Percentiles rank a stretch among this genome's conserved stretches.
Evolutionary conservation across 2,797 vertebrate species (phyloP).

Genomic region (Sebastes hubbsi): DNA sequence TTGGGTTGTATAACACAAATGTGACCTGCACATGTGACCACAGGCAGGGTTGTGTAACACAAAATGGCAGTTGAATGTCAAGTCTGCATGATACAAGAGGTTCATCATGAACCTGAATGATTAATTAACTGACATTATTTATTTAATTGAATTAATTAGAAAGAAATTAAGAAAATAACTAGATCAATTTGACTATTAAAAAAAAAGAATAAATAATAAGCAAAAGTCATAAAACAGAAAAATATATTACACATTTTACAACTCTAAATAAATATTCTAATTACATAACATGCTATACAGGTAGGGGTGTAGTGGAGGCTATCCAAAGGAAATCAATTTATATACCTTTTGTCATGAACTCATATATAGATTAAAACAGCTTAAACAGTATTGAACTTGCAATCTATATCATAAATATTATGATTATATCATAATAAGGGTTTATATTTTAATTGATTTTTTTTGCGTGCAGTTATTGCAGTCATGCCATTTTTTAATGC

Average conservation of each 20-base stretch:
- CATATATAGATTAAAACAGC: background rate
- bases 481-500: background rate
- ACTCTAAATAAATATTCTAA: background rate
- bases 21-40: background rate
- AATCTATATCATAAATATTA: no score
- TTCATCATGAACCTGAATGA: background rate
- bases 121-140: background rate
- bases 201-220: background rate
- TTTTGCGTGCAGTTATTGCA: background rate
- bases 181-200: background rate
- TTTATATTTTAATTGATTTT: background rate
- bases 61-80: slow-evolving; percentile 20
- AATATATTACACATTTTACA: background rate
- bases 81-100: background rate
- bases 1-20: background rate
- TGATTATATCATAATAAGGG: no score
- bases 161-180: background rate
- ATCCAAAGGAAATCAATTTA: background rate
- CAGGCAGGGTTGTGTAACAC: background rate
- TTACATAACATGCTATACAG: background rate
- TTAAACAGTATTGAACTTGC: background rate
- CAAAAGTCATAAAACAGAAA: background rate
- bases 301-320: background rate
- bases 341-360: background rate
- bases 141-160: no score